Evolutionary conservation across 64 coral and sea anemone genomes (phyloP).

Genomic region (Montipora sp.): DNA sequence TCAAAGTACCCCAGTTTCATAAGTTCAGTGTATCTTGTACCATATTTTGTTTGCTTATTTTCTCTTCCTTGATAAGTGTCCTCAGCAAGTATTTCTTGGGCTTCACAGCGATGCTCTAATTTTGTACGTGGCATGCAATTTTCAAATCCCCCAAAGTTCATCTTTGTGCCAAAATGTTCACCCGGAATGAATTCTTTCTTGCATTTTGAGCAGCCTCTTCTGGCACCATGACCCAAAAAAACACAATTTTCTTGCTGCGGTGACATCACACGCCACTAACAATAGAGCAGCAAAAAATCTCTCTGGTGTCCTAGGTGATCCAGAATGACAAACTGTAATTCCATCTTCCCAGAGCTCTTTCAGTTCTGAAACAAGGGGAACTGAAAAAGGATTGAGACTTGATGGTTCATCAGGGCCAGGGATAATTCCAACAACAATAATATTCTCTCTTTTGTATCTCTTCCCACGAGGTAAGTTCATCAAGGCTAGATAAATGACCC

Average conservation of each 20-base stretch:
- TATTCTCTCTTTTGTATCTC: too few species aligned
- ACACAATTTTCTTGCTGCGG: not conserved
- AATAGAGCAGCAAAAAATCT: too few species aligned
- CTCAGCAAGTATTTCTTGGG: conserved; percentile 61
- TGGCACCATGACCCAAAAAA: conserved; percentile 40
- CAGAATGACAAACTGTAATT: too few species aligned
- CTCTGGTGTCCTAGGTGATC: too few species aligned
- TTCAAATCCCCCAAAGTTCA: conserved; percentile 65
- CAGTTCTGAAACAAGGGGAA: too few species aligned
- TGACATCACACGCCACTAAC: too few species aligned
- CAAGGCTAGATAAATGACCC: too few species aligned
- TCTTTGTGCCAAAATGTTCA: conserved; percentile 30
- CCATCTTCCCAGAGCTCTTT: too few species aligned
- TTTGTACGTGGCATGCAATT: conserved; percentile 46
- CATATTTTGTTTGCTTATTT: not conserved
- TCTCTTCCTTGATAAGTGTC: conserved; percentile 30
- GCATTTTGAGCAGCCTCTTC: conserved; percentile 66
- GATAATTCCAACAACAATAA: too few species aligned
- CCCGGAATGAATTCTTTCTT: conserved; percentile 39
- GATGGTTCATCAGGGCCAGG: too few species aligned
- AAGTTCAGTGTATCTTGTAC: conserved; percentile 53
- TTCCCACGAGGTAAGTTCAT: too few species aligned
- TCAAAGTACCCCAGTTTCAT: conserved; percentile 70
- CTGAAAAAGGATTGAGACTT: too few species aligned
- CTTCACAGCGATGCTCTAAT: conserved; percentile 38